These are phyloP conservation scores for Coreoperca whiteheadi DNA, from an alignment of 2,113 vertebrate species.

Conservation along the genomic window DNA sequence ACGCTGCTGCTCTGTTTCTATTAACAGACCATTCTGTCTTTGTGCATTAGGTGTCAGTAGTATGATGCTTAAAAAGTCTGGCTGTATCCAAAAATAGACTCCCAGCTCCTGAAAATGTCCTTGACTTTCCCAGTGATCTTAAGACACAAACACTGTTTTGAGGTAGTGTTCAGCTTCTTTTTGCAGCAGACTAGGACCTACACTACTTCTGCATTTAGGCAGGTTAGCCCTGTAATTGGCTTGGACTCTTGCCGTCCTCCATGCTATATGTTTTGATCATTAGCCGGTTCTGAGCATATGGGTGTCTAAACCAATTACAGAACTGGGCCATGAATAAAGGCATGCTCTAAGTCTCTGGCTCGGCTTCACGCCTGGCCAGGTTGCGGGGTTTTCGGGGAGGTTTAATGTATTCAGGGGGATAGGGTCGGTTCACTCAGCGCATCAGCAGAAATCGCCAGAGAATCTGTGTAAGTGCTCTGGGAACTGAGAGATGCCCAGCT, in stretches of 20 bases:
- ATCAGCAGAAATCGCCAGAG: constrained; percentile 8
- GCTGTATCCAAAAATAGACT: constrained; percentile 14
- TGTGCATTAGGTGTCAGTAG: constrained; percentile 78
- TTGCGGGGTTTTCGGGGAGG: constrained; percentile 26
- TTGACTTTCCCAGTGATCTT: constrained; percentile 11
- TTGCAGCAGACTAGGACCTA: neutral
- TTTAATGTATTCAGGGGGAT: constrained; percentile 26
- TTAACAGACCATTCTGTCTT: constrained; percentile 42
- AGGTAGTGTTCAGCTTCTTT: neutral
- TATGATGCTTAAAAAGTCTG: constrained; percentile 55
- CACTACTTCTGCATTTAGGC: neutral
- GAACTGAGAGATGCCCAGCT: constrained; percentile 13
- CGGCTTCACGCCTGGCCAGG: constrained; percentile 31
- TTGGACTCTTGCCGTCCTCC: constrained; percentile 55
- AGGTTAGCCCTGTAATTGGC: constrained; percentile 54
- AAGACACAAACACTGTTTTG: constrained; percentile 12
- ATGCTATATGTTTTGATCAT: constrained; percentile 62
- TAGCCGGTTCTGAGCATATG: constrained; percentile 60
- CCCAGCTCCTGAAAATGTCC: constrained; percentile 15
- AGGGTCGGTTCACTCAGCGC: constrained; percentile 3
- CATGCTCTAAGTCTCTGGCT: constrained; percentile 13
- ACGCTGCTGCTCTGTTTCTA: constrained; percentile 18
- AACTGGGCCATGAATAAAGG: constrained; percentile 55
- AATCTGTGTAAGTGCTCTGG: constrained; percentile 38
- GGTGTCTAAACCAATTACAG: constrained; percentile 56